Evolutionary conservation across 92 coral and sea anemone species (phyloP).

Genomic region (Paragorgia papillata): DNA sequence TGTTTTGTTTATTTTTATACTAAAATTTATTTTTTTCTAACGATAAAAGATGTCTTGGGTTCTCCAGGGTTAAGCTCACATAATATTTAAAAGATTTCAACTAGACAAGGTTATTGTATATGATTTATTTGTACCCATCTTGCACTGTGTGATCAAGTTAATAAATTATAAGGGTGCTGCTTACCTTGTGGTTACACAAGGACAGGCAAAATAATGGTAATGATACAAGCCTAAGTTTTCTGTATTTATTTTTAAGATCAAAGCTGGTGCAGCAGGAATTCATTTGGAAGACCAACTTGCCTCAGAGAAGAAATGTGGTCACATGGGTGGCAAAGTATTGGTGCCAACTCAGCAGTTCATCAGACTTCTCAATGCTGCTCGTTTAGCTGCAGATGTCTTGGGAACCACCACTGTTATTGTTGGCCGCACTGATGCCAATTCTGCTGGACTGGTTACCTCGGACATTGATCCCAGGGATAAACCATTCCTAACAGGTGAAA

Average conservation of each 20-base stretch:
- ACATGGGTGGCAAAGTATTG: slow-evolving; percentile 98
- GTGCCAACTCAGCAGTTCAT: slow-evolving; percentile 96
- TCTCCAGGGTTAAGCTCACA: no score
- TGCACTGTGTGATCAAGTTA: no score
- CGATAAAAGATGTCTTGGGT: no score
- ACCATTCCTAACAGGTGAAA: slow-evolving; percentile 92
- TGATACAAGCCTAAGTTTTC: no score
- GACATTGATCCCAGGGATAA: slow-evolving; percentile 92
- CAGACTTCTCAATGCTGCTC: slow-evolving; percentile 90
- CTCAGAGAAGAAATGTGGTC: slow-evolving; percentile 99
- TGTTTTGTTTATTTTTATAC: no score
- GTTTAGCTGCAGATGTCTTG: slow-evolving; percentile 87
- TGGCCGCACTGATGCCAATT: slow-evolving; percentile 96
- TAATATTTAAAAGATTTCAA: no score
- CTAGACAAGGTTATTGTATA: no score
- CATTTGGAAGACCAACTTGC: slow-evolving; percentile 98
- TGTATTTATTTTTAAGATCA: slow-evolving; percentile 62
- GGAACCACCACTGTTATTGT: slow-evolving; percentile 89
- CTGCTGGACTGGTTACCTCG: slow-evolving; percentile 91
- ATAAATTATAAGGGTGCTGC: no score
- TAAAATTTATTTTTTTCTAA: no score
- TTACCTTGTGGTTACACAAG: no score
- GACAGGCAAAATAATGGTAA: no score
- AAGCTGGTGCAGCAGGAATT: slow-evolving; percentile 94
- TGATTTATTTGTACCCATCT: no score